A percentile compares a stretch with the other conserved stretches of the same genome.
Conservation (phyloP, 2,113 vertebrate species). For the Cyrtonyx montezumae region DNA sequence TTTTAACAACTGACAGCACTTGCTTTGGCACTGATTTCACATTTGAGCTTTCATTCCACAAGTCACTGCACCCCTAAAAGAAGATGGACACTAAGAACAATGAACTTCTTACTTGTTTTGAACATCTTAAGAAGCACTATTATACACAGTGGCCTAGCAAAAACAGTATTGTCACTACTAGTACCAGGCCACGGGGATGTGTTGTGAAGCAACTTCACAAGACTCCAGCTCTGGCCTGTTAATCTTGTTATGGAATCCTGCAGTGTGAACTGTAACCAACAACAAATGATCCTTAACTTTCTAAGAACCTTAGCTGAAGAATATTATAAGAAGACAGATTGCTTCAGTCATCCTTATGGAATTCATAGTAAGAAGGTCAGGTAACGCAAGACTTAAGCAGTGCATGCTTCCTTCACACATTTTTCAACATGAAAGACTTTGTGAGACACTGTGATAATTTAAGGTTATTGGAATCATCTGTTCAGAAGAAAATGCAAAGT, state of each 20-base stretch:
- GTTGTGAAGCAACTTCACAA: background rate
- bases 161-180: background rate
- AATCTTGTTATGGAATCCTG: background rate
- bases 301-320: background rate
- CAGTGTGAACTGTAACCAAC: background rate
- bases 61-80: background rate
- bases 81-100: background rate
- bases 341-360: background rate
- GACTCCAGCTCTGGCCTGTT: background rate
- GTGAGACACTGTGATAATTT: background rate
- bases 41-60: background rate
- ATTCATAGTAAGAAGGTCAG: background rate
- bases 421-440: background rate
- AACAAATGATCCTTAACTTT: background rate
- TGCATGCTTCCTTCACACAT: fast-evolving
- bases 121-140: background rate
- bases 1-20: background rate
- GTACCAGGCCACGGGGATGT: background rate
- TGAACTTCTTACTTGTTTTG: background rate
- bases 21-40: background rate
- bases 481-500: background rate
- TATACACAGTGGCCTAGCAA: background rate
- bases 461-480: background rate
- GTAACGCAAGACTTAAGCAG: background rate
- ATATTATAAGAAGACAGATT: background rate